Base-by-base conservation (phyloP, 2,888 invertebrate genomes). In the Dorcus hopei region DNA sequence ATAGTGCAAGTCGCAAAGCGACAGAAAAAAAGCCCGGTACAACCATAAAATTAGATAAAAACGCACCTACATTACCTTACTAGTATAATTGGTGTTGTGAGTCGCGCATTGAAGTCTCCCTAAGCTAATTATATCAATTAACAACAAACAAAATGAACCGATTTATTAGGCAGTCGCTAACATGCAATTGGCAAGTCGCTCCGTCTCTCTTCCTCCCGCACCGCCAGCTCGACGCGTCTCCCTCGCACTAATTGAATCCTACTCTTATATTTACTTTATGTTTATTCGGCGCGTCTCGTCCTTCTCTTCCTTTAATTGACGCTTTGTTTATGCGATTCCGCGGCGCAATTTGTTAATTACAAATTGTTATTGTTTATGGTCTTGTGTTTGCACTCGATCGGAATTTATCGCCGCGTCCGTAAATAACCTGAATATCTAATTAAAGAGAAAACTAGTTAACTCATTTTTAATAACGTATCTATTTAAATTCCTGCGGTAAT, bases 341-440 rank as follows among this genome's bases (percentile, higher is more conserved):
- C 45, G 54, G 45, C 54, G 67, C 68, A 72, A 73, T 73, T 73
- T 72, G 72, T 70, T 73, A 72, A 73, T 73, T 73, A 69, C 70
- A 68, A 69, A 71, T 72, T 72, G 72, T 69, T 70, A 71, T 70
- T 69, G 68, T 69, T 61, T 59, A 59, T 59, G 51, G 59, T 48
- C 49, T 47, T 49, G 49, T 54, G 54, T 43, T 39, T 11, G 43
- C 42, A 51, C 47, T 23, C 42, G 51, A 57, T 58, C 49, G 58
- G 45, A 53, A 54, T 63, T 60, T 61, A 56, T 54, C 52, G 55
- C 48, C 33, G 6, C 26, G 26, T 33, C 7, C 26, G 26, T 7
- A 33, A 33, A 33, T 7, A 33, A 33, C 26, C 26, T 33, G 26
- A 33, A 33, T 33, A 33, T 33, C 26, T 33, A 33, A 33, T 33